phyloP scores from a whole-genome alignment of 2,797 vertebrate genomes.

The Chanos chanos region DNA sequence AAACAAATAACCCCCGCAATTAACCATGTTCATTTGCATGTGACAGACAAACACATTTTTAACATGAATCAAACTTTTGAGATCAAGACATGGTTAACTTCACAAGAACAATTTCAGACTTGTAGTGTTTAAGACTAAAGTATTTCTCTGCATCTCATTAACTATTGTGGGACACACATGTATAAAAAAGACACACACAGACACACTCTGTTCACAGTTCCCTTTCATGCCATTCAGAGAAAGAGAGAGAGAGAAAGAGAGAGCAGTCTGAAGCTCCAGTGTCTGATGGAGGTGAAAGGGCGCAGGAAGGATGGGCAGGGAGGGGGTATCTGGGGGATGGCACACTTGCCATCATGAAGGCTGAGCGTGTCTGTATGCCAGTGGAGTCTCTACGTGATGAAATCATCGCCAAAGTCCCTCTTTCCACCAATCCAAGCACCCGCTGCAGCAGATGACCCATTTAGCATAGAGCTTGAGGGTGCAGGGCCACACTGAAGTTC shows the following conservation, averaged over 20 bases:
- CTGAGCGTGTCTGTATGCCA: conserved; percentile 52
- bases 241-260: background rate
- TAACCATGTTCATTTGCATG: too few relatives aligned
- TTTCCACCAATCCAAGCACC: conserved; percentile 34
- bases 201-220: conserved; percentile 23
- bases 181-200: conserved; percentile 18
- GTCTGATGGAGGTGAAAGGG: conserved; percentile 7
- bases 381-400: conserved; percentile 56
- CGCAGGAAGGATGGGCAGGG: background rate
- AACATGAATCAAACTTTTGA: too few relatives aligned
- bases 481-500: conserved; percentile 5
- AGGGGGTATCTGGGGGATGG: conserved; percentile 24
- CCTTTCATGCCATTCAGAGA: conserved; percentile 16
- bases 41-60: too few relatives aligned
- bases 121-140: background rate
- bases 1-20: too few relatives aligned
- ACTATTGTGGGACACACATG: background rate
- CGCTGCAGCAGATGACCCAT: conserved; percentile 53
- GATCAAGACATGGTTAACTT: background rate
- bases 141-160: conserved; percentile 10
- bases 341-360: conserved; percentile 45
- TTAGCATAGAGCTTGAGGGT: conserved; percentile 14
- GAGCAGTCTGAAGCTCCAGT: conserved; percentile 12
- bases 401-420: conserved; percentile 51
- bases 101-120: background rate